phyloP scores from a whole-genome alignment of 1,140 invertebrate genomes.

The Phocides pigmalion region DNA sequence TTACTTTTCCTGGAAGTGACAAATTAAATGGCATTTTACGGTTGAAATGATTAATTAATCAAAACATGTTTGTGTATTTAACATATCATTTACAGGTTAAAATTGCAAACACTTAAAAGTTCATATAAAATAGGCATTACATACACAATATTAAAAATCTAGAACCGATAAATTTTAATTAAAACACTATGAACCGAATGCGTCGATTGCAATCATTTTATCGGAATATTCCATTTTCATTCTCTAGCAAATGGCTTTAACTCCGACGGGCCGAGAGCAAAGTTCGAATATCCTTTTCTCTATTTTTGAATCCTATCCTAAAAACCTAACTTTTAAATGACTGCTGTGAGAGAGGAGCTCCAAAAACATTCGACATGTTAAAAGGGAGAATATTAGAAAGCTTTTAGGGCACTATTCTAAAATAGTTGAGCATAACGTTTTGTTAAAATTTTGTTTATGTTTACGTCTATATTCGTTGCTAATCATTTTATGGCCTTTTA shows the following conservation, averaged over 20 bases:
- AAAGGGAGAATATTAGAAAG: not conserved
- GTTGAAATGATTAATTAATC: too few relatives aligned
- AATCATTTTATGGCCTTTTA: too few relatives aligned
- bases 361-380: not conserved
- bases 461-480: too few relatives aligned
- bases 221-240: constrained; percentile 53
- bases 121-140: not conserved
- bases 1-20: too few relatives aligned
- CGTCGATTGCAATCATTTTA: constrained; percentile 67
- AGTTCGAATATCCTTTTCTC: constrained; percentile 62
- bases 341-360: constrained; percentile 7
- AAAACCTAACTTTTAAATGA: constrained; percentile 50
- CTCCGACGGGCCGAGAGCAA: constrained; percentile 63
- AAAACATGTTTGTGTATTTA: too few relatives aligned
- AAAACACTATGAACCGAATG: constrained; percentile 56
- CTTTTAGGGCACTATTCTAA: not conserved
- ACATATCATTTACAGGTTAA: too few relatives aligned
- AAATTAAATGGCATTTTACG: too few relatives aligned
- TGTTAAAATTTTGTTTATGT: too few relatives aligned
- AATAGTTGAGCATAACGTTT: too few relatives aligned
- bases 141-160: not conserved
- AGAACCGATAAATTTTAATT: constrained; percentile 57
- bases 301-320: constrained; percentile 55
- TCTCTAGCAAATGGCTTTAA: constrained; percentile 63
- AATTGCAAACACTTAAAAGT: too few relatives aligned